Base-by-base conservation (phyloP, 1,140 invertebrate genomes). In the Drosophila sproati region DNA sequence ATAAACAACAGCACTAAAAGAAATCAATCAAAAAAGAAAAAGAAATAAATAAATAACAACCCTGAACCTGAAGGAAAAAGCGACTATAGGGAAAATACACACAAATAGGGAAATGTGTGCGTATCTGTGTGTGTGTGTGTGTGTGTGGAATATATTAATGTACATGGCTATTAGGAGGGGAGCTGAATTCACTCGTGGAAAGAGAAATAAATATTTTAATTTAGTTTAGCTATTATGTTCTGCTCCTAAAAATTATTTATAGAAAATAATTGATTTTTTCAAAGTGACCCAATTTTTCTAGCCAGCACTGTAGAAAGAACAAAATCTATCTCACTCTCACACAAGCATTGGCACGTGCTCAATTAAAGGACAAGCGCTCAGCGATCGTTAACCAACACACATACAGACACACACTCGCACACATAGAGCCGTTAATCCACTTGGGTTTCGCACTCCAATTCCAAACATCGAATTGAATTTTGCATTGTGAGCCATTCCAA, bases 31-130 rank as follows among this genome's bases (percentile, higher is more conserved):
- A 80, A 76, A 82, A 88, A 20, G 20, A 20, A 77, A 54, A 77
- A 69, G 60, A 78, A 78, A 80, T 78, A 73, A 76, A 82, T 68
- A 80, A 76, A 82, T 88, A 88, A 68, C 80, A 87, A 80, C 77
- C 83, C 73, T 61, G 75, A 72, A 63, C 51, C 29, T 39, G 47
- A 69, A 70, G 55, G 12, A 52, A 62, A 39, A 63, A 45, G 45
- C 7, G 31, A 73, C 47, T 69, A 55, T 47, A 39, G 57, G 51
- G 10, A 72, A 66, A 56, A 10, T n/a, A 45, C 29, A 71, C 32
- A 51, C 50, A 72, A 57, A 39, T 50, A 37, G 39, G 64, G 57
- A 56, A 67, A 69, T 66, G 67, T 82, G 82, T 66, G 82, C 12
- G 12, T 12, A 12, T 12, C 0, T 86, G 75, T 70, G 66, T 52